Evolutionary conservation across 2,888 invertebrate genomes (phyloP), one percentile per base, ranked within the genome.

Genomic region (Microchrysa polita): DNA sequence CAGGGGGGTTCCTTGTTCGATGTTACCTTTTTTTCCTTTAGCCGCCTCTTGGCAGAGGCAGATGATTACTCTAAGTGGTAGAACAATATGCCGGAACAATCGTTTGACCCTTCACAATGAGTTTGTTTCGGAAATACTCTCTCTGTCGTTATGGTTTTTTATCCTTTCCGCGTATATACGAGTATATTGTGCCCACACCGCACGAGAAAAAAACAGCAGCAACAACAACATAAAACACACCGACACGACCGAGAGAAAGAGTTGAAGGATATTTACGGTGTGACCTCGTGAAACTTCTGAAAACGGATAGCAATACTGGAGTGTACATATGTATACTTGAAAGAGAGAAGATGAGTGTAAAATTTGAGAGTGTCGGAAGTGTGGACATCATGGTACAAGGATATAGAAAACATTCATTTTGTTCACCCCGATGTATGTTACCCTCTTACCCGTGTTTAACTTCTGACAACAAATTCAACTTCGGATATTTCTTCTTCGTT

Each of bases 41-140:
- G 23, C n/a, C n/a, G 27, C 53, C 22, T 27, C 55, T 69, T 69
- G 42, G 27, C 69, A 55, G 69, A 69, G 42, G 27, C 69, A 55
- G 69, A 69, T 69, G 69, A 69, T 69, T 69, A 69, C 57, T 55
- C 23, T 69, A 69, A 69, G 69, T 69, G 69, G 69, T 20, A 69
- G 55, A 52, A 69, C 69, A 69, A 69, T 69, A 69, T 69, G 69
- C 69, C 69, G 69, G 69, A 69, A 69, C 69, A 40, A 44, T 55
- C 16, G 40, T 55, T 57, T 69, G 69, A 55, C 57, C 69, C 69
- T 69, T 34, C 18, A 27, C 23, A 14, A 16, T 5, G 52, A 9
- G 10, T 40, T 27, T 65, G 34, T 44, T 48, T 65, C 44, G 65
- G 48, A 65, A 65, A 65, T 65, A 22, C 44, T 65, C 16, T 65